phyloP scores from a whole-genome alignment of 2,797 vertebrate genomes.

The Neoniphon sammara region DNA sequence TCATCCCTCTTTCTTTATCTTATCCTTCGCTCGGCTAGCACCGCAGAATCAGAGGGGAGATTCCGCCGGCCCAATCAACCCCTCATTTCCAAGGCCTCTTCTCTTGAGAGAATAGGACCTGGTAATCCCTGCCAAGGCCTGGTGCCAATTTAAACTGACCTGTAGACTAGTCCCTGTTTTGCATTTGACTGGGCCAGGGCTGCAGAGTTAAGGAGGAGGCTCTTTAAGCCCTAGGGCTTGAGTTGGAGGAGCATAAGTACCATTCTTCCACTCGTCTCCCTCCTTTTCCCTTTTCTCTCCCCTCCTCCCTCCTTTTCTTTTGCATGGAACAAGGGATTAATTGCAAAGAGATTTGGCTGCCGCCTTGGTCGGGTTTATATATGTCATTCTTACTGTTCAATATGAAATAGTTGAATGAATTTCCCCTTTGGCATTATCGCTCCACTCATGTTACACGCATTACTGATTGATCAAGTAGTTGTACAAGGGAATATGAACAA shows the following conservation, averaged over 20 bases:
- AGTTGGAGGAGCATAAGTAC: conserved; percentile 22
- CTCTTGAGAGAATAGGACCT: conserved; percentile 58
- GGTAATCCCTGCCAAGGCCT: conserved; percentile 59
- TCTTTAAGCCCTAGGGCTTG: conserved; percentile 46
- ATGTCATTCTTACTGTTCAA: conserved; percentile 48
- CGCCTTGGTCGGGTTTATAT: conserved; percentile 40
- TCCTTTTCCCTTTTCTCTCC: conserved; percentile 10
- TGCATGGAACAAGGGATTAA: conserved; percentile 53
- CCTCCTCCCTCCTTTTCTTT: conserved; percentile 24
- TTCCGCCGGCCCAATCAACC: conserved; percentile 61
- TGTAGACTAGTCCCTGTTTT: conserved; percentile 48
- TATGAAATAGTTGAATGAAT: conserved; percentile 49
- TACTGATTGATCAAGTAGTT: conserved; percentile 58
- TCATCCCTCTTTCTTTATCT: conserved; percentile 68
- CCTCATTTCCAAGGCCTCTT: conserved; percentile 55
- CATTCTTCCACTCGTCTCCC: conserved; percentile 38
- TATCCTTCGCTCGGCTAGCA: conserved; percentile 58
- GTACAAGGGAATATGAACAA: conserved; percentile 41
- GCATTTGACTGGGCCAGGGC: conserved; percentile 52
- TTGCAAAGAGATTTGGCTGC: conserved; percentile 52
- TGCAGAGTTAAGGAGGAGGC: conserved; percentile 50
- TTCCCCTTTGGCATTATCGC: conserved; percentile 45
- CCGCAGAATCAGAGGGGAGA: conserved; percentile 63
- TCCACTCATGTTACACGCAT: conserved; percentile 40
- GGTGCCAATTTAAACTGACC: conserved; percentile 65